Evolutionary conservation across 2,888 invertebrate species (phyloP), one percentile per base, ranked within the genome.

Genomic region (Strigamia crassipes): DNA sequence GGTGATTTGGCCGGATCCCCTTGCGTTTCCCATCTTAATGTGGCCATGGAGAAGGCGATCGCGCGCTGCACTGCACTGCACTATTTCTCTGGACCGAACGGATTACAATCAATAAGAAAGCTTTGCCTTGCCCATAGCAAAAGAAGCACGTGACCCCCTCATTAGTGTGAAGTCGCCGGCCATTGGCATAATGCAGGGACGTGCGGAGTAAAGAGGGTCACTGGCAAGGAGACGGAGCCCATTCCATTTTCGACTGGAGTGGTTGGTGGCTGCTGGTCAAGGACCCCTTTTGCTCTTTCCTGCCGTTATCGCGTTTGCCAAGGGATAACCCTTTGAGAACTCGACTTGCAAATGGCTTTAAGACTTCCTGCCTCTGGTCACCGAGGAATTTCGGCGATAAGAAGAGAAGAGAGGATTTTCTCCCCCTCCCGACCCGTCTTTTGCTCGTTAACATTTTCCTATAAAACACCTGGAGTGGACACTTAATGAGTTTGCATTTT

Each of bases 71-170:
- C 23, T 61, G 61, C 23, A 12, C 23, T 23, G 18, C 10, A 9
- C 38, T 13, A 51, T 51, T 73, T 73, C 73, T 23, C 13, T 31
- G 73, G 73, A 73, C 73, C 73, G 12, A 73, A 73, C 73, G 73
- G 73, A 73, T 73, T 73, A 73, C 27, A 73, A 73, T 73, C 73
- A 73, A 73, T 73, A 73, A 73, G 73, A 73, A 73, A 73, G 73
- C 31, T 10, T 27, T 73, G 73, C 31, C 27, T 27, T 73, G 73
- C 73, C 73, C 73, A 31, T 73, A 73, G 73, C 73, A 31, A 73
- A 73, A 73, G 27, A 73, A 73, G 73, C 73, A 73, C 73, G 73
- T 73, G 73, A 73, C 73, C 73, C 73, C 73, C 73, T 73, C 73
- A 73, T 73, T 73, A 73, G 73, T 73, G 73, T 73, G 73, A 73